Percentiles rank a stretch among this genome's conserved stretches.
Evolutionary conservation across 2,797 vertebrate species (phyloP).

Genomic region (Arrhamphus sclerolepis): DNA sequence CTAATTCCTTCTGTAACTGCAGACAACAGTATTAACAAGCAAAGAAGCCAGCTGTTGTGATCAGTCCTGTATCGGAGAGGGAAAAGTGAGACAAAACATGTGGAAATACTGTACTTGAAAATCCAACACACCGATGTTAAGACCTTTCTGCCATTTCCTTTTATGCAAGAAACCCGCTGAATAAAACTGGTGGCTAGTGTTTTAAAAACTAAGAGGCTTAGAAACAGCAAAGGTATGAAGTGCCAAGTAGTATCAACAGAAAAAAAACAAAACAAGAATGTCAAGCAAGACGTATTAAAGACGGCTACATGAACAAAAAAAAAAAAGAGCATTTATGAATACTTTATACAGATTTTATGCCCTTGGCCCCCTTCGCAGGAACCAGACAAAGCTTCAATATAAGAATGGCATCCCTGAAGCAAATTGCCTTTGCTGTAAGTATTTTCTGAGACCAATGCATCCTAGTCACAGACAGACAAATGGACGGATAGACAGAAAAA

Average conservation of each 20-base stretch:
- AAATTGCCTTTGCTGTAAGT: conserved; percentile 19
- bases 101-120: conserved; percentile 78
- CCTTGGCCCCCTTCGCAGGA: too few species aligned
- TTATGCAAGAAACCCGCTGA: conserved; percentile 62
- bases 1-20: conserved; percentile 66
- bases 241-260: background rate
- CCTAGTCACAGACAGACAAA: too few species aligned
- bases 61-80: conserved; percentile 71
- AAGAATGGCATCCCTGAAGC: conserved; percentile 31
- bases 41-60: conserved; percentile 80
- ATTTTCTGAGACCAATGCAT: too few species aligned
- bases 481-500: too few species aligned
- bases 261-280: background rate
- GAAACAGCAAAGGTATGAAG: conserved; percentile 16
- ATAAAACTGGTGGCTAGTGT: conserved; percentile 32
- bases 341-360: too few species aligned
- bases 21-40: conserved; percentile 66
- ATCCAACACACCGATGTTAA: conserved; percentile 79
- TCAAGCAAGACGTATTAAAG: conserved; percentile 23
- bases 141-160: conserved; percentile 77
- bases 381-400: conserved; percentile 29
- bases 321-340: too few species aligned
- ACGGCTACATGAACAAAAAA: too few species aligned
- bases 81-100: conserved; percentile 69
- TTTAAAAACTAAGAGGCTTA: background rate